Percentiles rank a stretch among this genome's conserved stretches.
These are phyloP conservation scores for Sepiola atlantica DNA, from an alignment of 2,888 invertebrate species.

Conservation along the genomic window DNA sequence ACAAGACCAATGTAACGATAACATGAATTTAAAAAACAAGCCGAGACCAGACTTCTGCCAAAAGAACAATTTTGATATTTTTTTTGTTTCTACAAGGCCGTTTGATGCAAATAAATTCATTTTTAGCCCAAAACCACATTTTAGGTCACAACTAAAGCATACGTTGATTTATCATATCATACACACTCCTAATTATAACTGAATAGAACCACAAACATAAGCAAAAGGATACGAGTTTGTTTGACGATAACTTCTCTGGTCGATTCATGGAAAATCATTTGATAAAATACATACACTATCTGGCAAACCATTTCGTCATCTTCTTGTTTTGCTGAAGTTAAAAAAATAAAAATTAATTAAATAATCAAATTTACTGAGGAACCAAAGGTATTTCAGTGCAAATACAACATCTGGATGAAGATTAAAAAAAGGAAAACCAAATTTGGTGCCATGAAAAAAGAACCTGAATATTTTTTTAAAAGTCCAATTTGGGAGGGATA, in stretches of 20 bases:
- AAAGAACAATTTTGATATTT: too few species aligned
- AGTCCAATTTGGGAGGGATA: too few species aligned
- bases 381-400: background rate
- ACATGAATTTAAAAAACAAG: too few species aligned
- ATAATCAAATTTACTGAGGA: background rate
- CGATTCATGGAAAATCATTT: constrained; percentile 74
- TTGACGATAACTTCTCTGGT: constrained; percentile 84
- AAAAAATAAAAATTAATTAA: constrained; percentile 24
- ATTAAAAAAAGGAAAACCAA: background rate
- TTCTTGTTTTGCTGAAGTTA: constrained; percentile 86
- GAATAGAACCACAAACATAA: background rate
- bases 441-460: too few species aligned
- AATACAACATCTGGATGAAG: background rate
- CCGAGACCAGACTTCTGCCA: too few species aligned
- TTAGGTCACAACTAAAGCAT: too few species aligned
- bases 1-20: too few species aligned
- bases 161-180: too few species aligned
- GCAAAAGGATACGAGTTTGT: constrained; percentile 82
- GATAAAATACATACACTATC: constrained; percentile 95
- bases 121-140: too few species aligned
- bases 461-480: too few species aligned
- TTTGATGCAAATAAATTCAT: too few species aligned
- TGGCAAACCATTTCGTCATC: constrained; percentile 98
- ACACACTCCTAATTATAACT: background rate
- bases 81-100: too few species aligned